Conservation (phyloP, 2,113 vertebrate genomes). For the Odobenus rosmarus region DNA sequence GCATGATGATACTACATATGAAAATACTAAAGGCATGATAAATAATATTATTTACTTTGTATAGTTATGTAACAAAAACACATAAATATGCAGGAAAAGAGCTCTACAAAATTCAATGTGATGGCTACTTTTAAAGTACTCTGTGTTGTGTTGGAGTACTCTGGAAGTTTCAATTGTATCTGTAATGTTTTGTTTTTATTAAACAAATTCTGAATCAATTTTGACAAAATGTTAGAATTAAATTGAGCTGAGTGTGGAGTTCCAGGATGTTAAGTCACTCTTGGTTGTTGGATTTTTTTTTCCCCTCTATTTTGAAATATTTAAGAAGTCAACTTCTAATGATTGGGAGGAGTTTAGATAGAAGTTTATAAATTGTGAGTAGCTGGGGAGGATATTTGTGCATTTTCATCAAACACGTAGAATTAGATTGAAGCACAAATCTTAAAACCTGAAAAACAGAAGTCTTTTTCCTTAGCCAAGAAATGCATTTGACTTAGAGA, state of each 20-base stretch:
- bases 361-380: neutral
- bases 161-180: neutral
- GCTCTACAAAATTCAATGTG: neutral
- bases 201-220: conserved; percentile 9
- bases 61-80: neutral
- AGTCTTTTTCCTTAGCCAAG: neutral
- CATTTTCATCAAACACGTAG: neutral
- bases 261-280: neutral
- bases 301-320: neutral
- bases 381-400: neutral
- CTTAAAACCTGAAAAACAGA: neutral
- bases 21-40: neutral
- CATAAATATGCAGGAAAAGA: neutral
- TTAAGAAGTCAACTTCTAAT: neutral
- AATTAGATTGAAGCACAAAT: neutral
- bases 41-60: neutral
- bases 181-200: neutral
- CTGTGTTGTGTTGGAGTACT: neutral
- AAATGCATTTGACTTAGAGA: neutral
- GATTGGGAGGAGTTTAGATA: neutral
- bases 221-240: conserved; percentile 1
- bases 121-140: neutral
- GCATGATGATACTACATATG: neutral
- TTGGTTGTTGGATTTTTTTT: neutral
- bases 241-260: neutral